Percentiles rank a stretch among this genome's conserved stretches.
Conservation (phyloP, 2,797 vertebrate genomes). For the Arctocebus calabarensis region DNA sequence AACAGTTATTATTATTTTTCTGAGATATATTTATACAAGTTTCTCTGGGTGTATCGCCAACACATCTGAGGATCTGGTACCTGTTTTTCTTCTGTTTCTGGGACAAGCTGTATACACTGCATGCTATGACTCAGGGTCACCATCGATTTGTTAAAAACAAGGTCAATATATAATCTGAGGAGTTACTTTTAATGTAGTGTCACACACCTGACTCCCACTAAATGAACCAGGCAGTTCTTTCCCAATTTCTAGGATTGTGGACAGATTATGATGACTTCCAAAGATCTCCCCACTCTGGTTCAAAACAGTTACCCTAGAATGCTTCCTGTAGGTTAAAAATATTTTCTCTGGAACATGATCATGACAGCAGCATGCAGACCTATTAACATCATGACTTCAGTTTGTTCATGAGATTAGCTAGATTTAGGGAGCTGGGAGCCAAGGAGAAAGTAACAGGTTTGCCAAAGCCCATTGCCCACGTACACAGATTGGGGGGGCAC, state of each 20-base stretch:
- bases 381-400: background rate
- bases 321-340: background rate
- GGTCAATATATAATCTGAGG: background rate
- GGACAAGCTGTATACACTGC: background rate
- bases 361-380: background rate
- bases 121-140: background rate
- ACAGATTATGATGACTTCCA: background rate
- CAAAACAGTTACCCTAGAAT: background rate
- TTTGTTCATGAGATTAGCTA: background rate
- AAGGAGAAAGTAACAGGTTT: background rate
- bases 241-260: background rate
- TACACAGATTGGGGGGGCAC: background rate
- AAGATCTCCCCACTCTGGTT: background rate
- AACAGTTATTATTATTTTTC: background rate
- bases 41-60: background rate
- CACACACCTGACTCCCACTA: background rate
- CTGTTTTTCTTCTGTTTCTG: background rate
- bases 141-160: background rate
- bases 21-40: background rate
- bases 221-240: background rate
- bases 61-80: background rate
- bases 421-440: background rate
- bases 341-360: slow-evolving; percentile 12
- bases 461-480: background rate
- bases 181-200: background rate